Base-by-base conservation (phyloP, 2,797 vertebrate genomes). In the Lophius americanus region DNA sequence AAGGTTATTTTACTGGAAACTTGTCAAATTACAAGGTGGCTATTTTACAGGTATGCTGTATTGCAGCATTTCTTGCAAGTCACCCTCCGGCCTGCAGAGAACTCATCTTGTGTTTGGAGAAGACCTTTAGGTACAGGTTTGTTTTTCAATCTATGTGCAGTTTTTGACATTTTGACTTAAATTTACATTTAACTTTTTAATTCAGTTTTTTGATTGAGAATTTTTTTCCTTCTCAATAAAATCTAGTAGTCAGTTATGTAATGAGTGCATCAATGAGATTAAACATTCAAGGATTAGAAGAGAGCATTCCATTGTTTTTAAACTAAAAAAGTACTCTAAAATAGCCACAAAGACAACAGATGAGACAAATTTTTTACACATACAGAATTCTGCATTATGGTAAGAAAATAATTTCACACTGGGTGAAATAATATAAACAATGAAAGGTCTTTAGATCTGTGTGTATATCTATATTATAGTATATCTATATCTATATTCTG, bases 11-110 rank as follows among this genome's bases (percentile, higher is more conserved):
- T 2, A 47, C 43, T 54, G 7, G 47, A 64, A 59, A 49, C 37
- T 46, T 46, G 47, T 47, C 13, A 41, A 46, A 51, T 59, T 39
- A 5, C 32, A 67, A 13, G 42, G 37, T 12, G 59, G 43, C 53
- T 36, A 1, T 60, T 59, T 58, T 23, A 55, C 4, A 65, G 52
- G 63, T 47, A 74, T 74, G 72, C 41, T 48, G 52, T 11, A 9
- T 56, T 41, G 35, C 50, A 47, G 59, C 10, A 38, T 56, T 51
- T 39, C 6, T 53, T 58, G 10, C 0, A 1, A 13, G 7, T 39
- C 44, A 58, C 50, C 54, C 46, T 51, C 35, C 14, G 57, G 52
- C 48, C 54, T 49, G 23, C 54, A 13, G 10, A 1, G 47, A 35
- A 53, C 6, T 23, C 23, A 23, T 51, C 6, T 23, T 10, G 12